Evolutionary conservation across 2,888 invertebrate species (phyloP).

Genomic region (Chrysina gloriosa): DNA sequence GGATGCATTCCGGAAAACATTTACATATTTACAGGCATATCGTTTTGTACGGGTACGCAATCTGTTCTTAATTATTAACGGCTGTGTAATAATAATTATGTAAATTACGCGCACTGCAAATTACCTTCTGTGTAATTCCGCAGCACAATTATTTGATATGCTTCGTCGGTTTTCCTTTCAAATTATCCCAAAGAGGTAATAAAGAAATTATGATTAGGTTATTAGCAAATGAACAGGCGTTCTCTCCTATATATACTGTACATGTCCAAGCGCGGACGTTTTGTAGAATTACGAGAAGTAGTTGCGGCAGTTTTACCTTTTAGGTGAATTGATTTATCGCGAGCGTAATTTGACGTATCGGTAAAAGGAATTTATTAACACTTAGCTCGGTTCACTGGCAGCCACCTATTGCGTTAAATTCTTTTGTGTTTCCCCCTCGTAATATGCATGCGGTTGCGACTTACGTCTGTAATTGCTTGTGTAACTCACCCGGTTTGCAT

Average conservation of each 20-base stretch:
- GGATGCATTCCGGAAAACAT: background rate
- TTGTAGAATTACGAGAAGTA: conserved; percentile 6
- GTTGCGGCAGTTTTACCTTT: conserved; percentile 23
- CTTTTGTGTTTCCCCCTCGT: conserved; percentile 17
- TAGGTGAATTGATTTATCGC: conserved; percentile 22
- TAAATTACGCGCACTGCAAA: conserved; percentile 24
- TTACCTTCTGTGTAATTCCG: conserved; percentile 25
- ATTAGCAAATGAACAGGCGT: conserved; percentile 26
- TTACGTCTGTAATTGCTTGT: conserved; percentile 1
- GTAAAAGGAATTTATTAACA: conserved; percentile 35
- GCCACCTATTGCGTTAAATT: conserved; percentile 24
- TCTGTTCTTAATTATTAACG: conserved; percentile 24
- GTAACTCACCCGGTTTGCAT: conserved; percentile 1
- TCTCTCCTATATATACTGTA: background rate
- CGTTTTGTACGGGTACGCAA: conserved; percentile 6
- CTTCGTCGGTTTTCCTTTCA: conserved; percentile 34
- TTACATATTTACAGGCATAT: too few species aligned
- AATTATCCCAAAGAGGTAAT: conserved; percentile 32
- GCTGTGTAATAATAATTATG: conserved; percentile 30
- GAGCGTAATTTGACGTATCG: conserved; percentile 23
- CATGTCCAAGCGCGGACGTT: background rate
- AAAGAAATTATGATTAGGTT: conserved; percentile 33
- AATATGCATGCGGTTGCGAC: conserved; percentile 4
- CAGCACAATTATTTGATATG: conserved; percentile 30
- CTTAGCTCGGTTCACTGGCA: background rate